Percentiles rank a stretch among this genome's conserved stretches.
Evolutionary conservation across 2,888 invertebrate species (phyloP).

Genomic region (Digitonthophagus gazella): DNA sequence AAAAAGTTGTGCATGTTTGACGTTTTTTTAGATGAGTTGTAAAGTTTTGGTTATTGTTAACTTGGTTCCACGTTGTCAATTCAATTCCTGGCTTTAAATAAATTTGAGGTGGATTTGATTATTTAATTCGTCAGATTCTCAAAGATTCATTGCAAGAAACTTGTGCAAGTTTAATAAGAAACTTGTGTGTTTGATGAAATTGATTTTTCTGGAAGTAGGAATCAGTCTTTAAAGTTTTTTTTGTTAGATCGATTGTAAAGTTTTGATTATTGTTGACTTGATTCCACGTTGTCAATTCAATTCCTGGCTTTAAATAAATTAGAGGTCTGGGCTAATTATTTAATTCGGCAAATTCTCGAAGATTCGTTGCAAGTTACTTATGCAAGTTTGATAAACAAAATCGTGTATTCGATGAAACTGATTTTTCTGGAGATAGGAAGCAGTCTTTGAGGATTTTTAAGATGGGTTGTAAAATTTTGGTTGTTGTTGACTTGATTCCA

Average conservation of each 20-base stretch:
- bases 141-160: background rate
- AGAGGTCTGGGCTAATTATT: background rate
- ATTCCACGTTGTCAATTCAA: background rate
- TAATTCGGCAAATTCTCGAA: background rate
- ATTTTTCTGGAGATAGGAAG: background rate
- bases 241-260: background rate
- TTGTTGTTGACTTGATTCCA: background rate
- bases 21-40: too few species aligned
- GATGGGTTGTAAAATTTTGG: background rate
- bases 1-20: too few species aligned
- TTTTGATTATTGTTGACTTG: background rate
- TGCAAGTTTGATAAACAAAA: background rate
- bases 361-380: background rate
- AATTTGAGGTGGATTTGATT: background rate
- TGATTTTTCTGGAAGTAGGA: background rate
- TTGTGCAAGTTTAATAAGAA: background rate
- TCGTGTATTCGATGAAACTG: too few species aligned
- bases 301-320: background rate
- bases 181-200: background rate
- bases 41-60: background rate
- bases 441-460: background rate
- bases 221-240: background rate
- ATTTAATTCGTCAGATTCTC: background rate
- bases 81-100: background rate
- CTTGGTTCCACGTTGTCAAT: background rate